These are phyloP conservation scores for Temnopleurus reevesii DNA, from an alignment of 53 echinoderm and acorn worm species.

Conservation along the genomic window DNA sequence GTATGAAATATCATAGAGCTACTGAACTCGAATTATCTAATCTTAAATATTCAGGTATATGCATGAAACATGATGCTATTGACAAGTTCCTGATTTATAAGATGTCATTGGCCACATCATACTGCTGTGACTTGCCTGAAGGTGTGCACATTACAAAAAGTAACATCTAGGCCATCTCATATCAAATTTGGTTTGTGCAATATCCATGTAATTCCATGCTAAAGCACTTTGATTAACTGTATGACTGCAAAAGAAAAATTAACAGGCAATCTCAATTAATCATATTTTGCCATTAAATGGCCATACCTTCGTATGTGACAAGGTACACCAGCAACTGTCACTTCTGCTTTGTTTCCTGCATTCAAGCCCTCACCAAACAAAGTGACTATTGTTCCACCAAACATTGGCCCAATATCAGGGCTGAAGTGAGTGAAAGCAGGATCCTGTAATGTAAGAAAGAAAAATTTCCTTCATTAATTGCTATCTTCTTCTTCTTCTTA, in stretches of 20 bases:
- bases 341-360: slow-evolving; percentile 71
- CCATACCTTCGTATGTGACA: slow-evolving; percentile 73
- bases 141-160: too few relatives aligned
- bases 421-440: slow-evolving; percentile 67
- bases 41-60: too few relatives aligned
- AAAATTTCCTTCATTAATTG: neutral
- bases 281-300: neutral
- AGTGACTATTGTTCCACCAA: slow-evolving; percentile 75
- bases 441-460: slow-evolving; percentile 51
- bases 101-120: too few relatives aligned
- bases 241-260: neutral
- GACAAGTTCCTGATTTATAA: too few relatives aligned
- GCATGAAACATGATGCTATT: too few relatives aligned
- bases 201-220: too few relatives aligned
- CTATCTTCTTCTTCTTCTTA: neutral
- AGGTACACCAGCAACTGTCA: slow-evolving; percentile 72
- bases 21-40: too few relatives aligned
- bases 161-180: too few relatives aligned
- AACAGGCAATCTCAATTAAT: neutral
- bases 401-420: slow-evolving; percentile 65
- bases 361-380: slow-evolving; percentile 71
- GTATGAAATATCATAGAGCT: too few relatives aligned
- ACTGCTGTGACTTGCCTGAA: too few relatives aligned
- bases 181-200: too few relatives aligned
- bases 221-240: neutral